Evolutionary conservation across 2,797 vertebrate genomes (phyloP).

Genomic region (Chelmon rostratus): DNA sequence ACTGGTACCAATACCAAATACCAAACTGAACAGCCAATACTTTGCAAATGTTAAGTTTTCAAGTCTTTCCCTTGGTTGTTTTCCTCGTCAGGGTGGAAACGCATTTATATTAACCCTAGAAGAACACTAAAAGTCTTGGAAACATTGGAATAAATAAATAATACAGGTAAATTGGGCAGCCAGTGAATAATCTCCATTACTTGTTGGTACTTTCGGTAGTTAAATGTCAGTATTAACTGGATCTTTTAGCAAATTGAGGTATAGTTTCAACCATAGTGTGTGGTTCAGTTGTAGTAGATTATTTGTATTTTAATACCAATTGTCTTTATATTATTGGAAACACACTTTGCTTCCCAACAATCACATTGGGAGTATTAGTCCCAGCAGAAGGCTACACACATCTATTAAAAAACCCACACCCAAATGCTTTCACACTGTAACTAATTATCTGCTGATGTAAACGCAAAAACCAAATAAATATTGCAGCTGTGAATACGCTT

Average conservation of each 20-base stretch:
- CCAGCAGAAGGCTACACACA: not conserved
- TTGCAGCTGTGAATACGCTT: constrained; percentile 17
- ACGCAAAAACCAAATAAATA: constrained; percentile 42
- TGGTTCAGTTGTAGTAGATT: not conserved
- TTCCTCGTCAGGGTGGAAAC: not conserved
- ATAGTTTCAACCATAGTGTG: not conserved
- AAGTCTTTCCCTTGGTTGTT: not conserved
- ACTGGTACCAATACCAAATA: not conserved
- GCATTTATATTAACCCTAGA: not conserved
- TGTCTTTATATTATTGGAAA: constrained; percentile 7
- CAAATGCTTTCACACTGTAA: not conserved
- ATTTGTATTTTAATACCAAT: constrained; percentile 14
- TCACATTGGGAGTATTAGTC: constrained; percentile 7
- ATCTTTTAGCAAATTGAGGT: not conserved
- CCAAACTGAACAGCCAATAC: not conserved
- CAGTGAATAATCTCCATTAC: not conserved
- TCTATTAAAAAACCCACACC: constrained; percentile 32
- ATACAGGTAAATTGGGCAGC: not conserved
- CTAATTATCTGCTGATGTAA: constrained; percentile 43
- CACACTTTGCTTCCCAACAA: not conserved
- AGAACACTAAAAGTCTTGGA: not conserved
- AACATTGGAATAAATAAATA: not conserved
- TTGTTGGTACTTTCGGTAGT: not conserved
- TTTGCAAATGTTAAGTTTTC: not conserved
- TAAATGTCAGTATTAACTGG: not conserved